A percentile compares a stretch with the other conserved stretches of the same genome.
phyloP scores from a whole-genome alignment of 2,113 vertebrate genomes.

The Ophthalmolycus amberensis region DNA sequence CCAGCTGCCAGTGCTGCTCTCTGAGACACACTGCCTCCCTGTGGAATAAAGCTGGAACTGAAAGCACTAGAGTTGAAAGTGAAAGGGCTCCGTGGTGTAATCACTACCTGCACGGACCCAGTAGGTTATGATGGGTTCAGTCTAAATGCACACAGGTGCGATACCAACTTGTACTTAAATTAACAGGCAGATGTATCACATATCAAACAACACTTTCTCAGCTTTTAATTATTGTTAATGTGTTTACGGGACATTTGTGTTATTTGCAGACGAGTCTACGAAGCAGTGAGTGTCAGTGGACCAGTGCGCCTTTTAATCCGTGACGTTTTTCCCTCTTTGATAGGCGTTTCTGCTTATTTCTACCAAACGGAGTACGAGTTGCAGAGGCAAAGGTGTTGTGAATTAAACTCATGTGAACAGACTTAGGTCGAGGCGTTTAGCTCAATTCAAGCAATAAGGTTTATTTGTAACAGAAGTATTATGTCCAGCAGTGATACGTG shows the following conservation, averaged over 20 bases:
- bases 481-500: no score
- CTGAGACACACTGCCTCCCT: constrained; percentile 62
- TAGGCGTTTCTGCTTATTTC: not conserved
- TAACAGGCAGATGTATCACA: not conserved
- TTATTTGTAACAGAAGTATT: no score
- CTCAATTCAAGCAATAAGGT: no score
- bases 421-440: no score
- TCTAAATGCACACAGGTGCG: not conserved
- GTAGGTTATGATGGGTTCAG: not conserved
- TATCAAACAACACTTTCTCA: no score
- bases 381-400: not conserved
- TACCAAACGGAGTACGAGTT: not conserved
- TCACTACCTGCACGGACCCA: not conserved
- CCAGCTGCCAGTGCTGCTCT: constrained; percentile 38
- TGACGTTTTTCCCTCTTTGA: not conserved
- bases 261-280: not conserved
- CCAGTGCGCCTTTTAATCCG: not conserved
- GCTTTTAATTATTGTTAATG: no score
- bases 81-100: not conserved
- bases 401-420: no score
- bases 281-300: not conserved
- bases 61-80: not conserved
- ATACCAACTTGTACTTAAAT: not conserved
- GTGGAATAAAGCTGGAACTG: constrained; percentile 51
- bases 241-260: no score